Evolutionary conservation across 2,113 vertebrate species (phyloP), one percentile per base, ranked within the genome.

Genomic region (Calidris pygmaea): DNA sequence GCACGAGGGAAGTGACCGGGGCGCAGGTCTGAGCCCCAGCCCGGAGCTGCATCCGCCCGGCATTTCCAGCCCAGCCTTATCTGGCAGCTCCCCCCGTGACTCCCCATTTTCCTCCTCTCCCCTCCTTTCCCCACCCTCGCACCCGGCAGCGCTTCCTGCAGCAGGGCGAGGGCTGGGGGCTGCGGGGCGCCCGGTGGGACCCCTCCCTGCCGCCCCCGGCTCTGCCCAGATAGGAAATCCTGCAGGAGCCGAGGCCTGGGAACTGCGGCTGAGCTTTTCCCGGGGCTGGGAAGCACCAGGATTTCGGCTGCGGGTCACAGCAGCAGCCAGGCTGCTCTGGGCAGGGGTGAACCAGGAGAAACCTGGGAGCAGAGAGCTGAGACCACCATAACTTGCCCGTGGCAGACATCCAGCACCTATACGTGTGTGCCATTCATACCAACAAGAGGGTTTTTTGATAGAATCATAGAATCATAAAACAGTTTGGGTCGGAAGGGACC

Each of bases 171-270:
- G 85, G 93, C 93, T 82, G 90, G 88, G 94, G 94, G 85, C 85
- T 89, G 94, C 35, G 23, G 90, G 85, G 76, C 30, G 23, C 67
- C 60, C 24, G 21, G 65, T 3, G 9, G n/a, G 93, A 84, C 84
- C 90, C 81, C 93, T 88, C 94, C 93, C 91, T 89, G 89, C 85
- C 4, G 16, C 71, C 76, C 82, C 73, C 5, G 32, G 77, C 85
- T 74, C 96, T 89, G 95, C 85, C 79, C 83, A 62, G 50, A 95
- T 86, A 94, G 94, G 93, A 95, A 93, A 95, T 95, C 94, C 96
- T 96, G 93, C 0, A 34, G 85, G 95, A 96, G 59, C 79, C 1
- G 5, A 37, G 87, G 85, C 75, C 90, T 95, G 90, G 89, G 90
- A 83, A 92, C 58, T 2, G 35, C 3, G 3, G 82, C 85, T 1